These are phyloP conservation scores for Oligia fasciuncula DNA, from an alignment of 2,888 invertebrate species.

Conservation along the genomic window DNA sequence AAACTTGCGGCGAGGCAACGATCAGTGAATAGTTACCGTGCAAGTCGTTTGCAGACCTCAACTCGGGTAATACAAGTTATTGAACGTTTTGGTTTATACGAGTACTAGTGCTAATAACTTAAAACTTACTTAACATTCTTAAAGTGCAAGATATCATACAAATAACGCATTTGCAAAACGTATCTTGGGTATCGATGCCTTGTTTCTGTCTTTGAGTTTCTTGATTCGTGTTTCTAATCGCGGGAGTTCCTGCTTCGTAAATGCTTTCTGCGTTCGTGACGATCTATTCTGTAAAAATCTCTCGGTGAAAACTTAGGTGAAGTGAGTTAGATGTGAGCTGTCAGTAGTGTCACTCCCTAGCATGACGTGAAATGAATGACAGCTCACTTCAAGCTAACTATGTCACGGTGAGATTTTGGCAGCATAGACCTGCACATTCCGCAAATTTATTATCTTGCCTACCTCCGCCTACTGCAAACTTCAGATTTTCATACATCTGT, in stretches of 20 bases:
- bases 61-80: conserved; percentile 22
- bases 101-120: conserved; percentile 7
- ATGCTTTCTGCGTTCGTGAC: neutral
- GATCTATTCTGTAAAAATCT: neutral
- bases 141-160: neutral
- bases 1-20: neutral
- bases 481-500: neutral
- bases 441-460: neutral
- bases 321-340: neutral
- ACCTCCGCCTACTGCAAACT: neutral
- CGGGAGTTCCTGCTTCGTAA: neutral
- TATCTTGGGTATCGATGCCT: conserved; percentile 12
- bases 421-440: neutral
- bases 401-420: neutral
- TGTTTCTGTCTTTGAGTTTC: neutral
- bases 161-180: neutral
- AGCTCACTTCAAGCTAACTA: neutral
- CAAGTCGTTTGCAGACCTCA: neutral
- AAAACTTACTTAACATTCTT: conserved; percentile 7
- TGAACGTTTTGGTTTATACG: neutral
- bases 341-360: neutral
- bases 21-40: neutral
- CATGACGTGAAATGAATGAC: neutral
- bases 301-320: neutral
- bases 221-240: neutral